phyloP scores from a whole-genome alignment of 2,888 invertebrate species.

The Spodoptera picta region DNA sequence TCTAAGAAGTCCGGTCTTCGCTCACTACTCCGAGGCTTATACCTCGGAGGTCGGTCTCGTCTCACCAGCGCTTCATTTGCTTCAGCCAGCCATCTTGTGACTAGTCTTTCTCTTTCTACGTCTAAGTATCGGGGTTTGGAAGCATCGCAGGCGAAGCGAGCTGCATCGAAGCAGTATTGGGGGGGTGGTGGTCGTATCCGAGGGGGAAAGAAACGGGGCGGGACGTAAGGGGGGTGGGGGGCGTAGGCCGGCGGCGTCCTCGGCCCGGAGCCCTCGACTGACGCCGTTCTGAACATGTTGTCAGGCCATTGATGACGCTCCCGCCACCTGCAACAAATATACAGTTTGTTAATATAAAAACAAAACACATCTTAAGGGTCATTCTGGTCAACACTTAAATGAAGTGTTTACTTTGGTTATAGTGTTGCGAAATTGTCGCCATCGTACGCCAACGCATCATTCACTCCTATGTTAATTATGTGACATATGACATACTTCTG shows the following conservation, averaged over 20 bases:
- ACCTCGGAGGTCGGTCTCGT: constrained; percentile 81
- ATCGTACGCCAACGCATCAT: no score
- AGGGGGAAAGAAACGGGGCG: constrained; percentile 84
- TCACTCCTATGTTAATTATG: no score
- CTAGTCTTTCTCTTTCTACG: constrained; percentile 83
- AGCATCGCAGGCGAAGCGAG: constrained; percentile 86
- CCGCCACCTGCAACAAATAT: constrained; percentile 73
- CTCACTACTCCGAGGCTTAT: constrained; percentile 85
- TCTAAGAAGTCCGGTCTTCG: constrained; percentile 83
- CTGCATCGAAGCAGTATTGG: constrained; percentile 87
- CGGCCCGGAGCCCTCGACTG: constrained; percentile 86
- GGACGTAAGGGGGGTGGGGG: constrained; percentile 83
- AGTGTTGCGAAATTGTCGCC: no score
- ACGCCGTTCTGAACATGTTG: constrained; percentile 86
- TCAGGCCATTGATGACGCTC: constrained; percentile 82
- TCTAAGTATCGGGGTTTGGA: constrained; percentile 85
- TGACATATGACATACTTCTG: no score
- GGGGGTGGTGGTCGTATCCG: constrained; percentile 84
- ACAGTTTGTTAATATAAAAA: background rate
- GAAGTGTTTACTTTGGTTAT: no score
- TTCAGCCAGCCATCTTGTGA: constrained; percentile 86
- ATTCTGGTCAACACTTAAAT: no score
- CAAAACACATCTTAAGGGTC: no score
- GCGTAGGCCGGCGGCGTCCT: constrained; percentile 87
- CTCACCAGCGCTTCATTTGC: constrained; percentile 85